Evolutionary conservation across 2,797 vertebrate species (phyloP).

Genomic region (Halcyon smyrnensis): DNA sequence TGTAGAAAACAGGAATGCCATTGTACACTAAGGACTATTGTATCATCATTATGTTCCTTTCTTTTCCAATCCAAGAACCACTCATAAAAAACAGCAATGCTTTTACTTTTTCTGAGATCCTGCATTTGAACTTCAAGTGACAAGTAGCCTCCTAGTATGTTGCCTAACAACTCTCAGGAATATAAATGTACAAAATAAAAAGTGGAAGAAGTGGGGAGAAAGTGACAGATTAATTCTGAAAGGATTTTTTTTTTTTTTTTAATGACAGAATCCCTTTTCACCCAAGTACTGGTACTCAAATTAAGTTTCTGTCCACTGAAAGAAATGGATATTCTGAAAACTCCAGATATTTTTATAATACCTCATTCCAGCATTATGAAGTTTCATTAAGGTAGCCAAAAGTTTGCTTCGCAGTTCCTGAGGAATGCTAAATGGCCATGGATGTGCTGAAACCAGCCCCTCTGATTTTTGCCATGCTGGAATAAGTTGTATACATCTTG

Average conservation of each 20-base stretch:
- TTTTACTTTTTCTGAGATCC: background rate
- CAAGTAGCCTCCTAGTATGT: background rate
- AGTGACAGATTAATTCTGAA: background rate
- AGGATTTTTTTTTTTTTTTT: background rate
- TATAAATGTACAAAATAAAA: background rate
- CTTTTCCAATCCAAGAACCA: background rate
- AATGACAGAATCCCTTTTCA: background rate
- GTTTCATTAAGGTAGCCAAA: background rate
- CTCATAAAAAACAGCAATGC: background rate
- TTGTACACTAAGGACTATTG: background rate
- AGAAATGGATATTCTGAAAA: background rate
- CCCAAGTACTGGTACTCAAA: background rate
- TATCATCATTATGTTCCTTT: background rate
- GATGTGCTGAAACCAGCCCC: background rate
- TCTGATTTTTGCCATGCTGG: background rate
- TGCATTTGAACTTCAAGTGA: background rate
- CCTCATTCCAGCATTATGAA: background rate
- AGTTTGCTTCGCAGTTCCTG: background rate
- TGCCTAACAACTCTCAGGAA: background rate
- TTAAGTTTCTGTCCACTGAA: background rate
- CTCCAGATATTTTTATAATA: background rate
- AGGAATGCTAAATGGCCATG: background rate
- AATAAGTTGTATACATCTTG: background rate
- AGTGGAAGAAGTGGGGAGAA: fast-evolving
- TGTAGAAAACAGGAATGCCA: background rate